Base-by-base conservation (phyloP, 2,113 vertebrate genomes). In the Syngnathus floridae region DNA sequence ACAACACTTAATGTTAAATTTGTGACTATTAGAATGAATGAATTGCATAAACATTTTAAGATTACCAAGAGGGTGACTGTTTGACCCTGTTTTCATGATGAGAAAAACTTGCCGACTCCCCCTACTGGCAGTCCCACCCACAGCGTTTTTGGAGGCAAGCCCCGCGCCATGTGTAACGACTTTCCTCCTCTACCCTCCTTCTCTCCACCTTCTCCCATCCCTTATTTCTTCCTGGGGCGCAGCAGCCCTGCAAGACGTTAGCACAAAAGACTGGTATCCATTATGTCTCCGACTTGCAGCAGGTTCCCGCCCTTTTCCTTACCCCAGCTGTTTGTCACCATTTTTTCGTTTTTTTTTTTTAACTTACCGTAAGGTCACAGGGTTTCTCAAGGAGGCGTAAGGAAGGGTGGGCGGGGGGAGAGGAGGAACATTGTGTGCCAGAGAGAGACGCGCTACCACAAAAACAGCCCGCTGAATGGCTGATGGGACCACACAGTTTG, bases 361-460 rank as follows among this genome's bases (percentile, higher is more conserved):
- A 56, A 35, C 75, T 64, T 51, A 64, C 67, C 11, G 13, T 26
- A 55, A 73, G 77, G 79, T 83, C 64, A 73, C 73, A 51, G 75
- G 70, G 68, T 38, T 51, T 45, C 46, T 35, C 17, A 55, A 63
- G 60, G 38, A 40, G 37, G 66, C 67, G 62, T 78, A 35, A 38
- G 57, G 13, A 58, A 45, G 62, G 72, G 43, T 21, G 43, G 66
- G 5, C 19, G 67, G 64, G 66, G 17, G 59, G 5, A 77, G 77
- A 74, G 80, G 78, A 66, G 79, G 87, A 86, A 86, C 87, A 79
- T 90, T 88, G 80, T 79, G 84, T 93, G 90, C 93, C 91, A 91
- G 81, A 63, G 82, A 90, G 74, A 78, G 54, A 56, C 54, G 5
- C 80, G 75, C 91, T 91, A 92, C 90, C 75, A 66, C 62, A 61